Percentiles rank a stretch among this genome's conserved stretches.
Evolutionary conservation across 2,888 invertebrate species (phyloP).

Genomic region (Oxycera nigricornis): DNA sequence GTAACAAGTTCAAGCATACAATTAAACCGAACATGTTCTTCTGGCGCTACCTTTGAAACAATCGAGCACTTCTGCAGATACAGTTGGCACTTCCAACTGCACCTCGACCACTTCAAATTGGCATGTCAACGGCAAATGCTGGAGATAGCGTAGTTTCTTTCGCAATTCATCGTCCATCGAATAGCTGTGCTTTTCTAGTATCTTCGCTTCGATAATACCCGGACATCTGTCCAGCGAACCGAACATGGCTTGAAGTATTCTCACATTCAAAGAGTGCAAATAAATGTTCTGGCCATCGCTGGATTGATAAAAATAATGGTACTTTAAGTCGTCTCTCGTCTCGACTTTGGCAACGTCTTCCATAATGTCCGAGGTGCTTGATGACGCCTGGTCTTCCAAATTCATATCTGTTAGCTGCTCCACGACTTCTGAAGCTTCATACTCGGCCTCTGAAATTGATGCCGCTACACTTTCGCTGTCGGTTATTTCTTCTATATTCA

Average conservation of each 20-base stretch:
- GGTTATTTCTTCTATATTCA: not conserved
- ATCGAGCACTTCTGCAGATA: constrained; percentile 72
- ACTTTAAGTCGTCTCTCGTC: constrained; percentile 54
- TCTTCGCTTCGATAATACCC: constrained; percentile 72
- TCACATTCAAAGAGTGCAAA: constrained; percentile 87
- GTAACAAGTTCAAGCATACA: constrained; percentile 8
- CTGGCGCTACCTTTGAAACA: constrained; percentile 70
- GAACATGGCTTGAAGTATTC: constrained; percentile 86
- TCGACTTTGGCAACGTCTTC: not conserved
- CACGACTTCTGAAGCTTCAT: not conserved
- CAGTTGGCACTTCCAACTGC: constrained; percentile 74
- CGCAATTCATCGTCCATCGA: constrained; percentile 85
- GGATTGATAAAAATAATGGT: constrained; percentile 67
- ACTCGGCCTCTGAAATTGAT: not conserved
- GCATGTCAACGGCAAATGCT: constrained; percentile 89
- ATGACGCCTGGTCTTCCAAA: not conserved
- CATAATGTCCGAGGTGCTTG: not conserved
- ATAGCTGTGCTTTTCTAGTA: constrained; percentile 86
- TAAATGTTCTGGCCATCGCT: constrained; percentile 92
- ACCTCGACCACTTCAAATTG: constrained; percentile 91
- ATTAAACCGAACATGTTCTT: not conserved
- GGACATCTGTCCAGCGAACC: constrained; percentile 83
- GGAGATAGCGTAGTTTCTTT: constrained; percentile 75
- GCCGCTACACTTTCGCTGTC: not conserved
- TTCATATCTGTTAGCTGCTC: not conserved